Evolutionary conservation across 2,113 vertebrate species (phyloP), one percentile per base, ranked within the genome.

Genomic region (Mionectes macconnelli): DNA sequence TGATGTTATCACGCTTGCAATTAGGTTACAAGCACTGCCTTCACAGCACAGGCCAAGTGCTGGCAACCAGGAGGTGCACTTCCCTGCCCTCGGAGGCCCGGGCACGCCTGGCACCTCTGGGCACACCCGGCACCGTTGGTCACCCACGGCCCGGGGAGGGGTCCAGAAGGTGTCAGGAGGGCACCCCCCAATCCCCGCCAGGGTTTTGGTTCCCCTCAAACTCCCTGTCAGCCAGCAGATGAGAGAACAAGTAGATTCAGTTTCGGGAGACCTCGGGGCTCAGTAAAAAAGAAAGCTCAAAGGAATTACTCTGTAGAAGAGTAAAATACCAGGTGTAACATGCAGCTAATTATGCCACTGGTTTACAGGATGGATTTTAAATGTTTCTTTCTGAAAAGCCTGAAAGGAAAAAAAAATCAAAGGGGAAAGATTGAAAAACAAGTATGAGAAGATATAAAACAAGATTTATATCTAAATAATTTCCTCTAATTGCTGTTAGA

Each of bases 401-500:
- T 93, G 74, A 60, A 91, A 97, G 97, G 97, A 92, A 96, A 97
- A 97, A 96, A 97, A 96, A 98, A 98, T 98, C 98, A 98, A 98
- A 98, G 98, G 97, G 93, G 30, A 90, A 97, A 97, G 96, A 97
- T 97, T 98, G 98, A 97, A 98, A 98, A 98, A 98, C 98, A 98
- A 97, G 98, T 97, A 96, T 96, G 96, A 96, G 97, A 98, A 98
- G 98, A 98, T 98, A 98, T 96, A 97, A 97, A 98, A 98, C 97
- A 98, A 98, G 98, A 98, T 98, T 98, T 97, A 98, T 98, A 98
- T 98, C 97, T 96, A 95, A 97, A 97, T 98, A 98, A 98, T 98
- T 98, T 98, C 98, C 97, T 98, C 97, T 98, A 98, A 98, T 98
- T 98, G 98, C 98, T 98, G 97, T 98, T 98, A 98, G 97, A 98